phyloP scores from a whole-genome alignment of 2,797 vertebrate species.

The Neostethus bicornis region DNA sequence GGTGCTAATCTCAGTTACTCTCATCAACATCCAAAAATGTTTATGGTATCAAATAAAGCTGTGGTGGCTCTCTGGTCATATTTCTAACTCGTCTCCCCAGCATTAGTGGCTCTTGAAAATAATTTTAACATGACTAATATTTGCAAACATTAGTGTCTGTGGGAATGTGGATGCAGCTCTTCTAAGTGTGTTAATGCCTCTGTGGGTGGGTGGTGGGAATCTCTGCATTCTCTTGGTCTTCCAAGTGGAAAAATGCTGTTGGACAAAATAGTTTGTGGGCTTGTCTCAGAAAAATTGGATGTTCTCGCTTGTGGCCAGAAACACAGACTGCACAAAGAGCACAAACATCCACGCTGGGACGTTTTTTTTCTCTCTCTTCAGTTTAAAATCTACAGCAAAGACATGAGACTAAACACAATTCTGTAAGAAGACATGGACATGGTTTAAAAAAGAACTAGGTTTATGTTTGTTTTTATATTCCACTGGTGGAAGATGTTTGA shows the following conservation, averaged over 20 bases:
- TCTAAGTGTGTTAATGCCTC: slow-evolving; percentile 15
- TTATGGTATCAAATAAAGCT: slow-evolving; percentile 34
- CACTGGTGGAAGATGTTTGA: slow-evolving; percentile 46
- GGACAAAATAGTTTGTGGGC: slow-evolving; percentile 42
- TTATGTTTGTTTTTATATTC: slow-evolving; percentile 33
- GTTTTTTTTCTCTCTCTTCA: slow-evolving; percentile 27
- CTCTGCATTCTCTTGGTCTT: slow-evolving; percentile 32
- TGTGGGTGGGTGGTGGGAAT: slow-evolving; percentile 34
- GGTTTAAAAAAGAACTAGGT: slow-evolving; percentile 26
- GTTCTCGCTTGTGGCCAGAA: slow-evolving; percentile 27
- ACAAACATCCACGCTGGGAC: slow-evolving; percentile 41
- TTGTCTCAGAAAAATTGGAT: slow-evolving; percentile 32
- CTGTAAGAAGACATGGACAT: slow-evolving; percentile 29
- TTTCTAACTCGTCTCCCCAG: slow-evolving; percentile 2
- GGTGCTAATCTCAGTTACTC: no score
- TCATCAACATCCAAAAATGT: slow-evolving; percentile 39
- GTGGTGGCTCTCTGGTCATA: slow-evolving; percentile 54
- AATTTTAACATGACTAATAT: slow-evolving; percentile 57
- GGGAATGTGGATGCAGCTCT: slow-evolving; percentile 15
- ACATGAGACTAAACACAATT: slow-evolving; percentile 25
- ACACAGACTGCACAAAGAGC: slow-evolving; percentile 33
- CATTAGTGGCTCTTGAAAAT: slow-evolving; percentile 30
- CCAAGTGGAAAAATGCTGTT: slow-evolving; percentile 38
- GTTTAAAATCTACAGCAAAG: slow-evolving; percentile 7
- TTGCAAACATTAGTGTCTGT: slow-evolving; percentile 53